phyloP scores from a whole-genome alignment of 2,888 invertebrate genomes.

The Archaeoteleia sp. region DNA sequence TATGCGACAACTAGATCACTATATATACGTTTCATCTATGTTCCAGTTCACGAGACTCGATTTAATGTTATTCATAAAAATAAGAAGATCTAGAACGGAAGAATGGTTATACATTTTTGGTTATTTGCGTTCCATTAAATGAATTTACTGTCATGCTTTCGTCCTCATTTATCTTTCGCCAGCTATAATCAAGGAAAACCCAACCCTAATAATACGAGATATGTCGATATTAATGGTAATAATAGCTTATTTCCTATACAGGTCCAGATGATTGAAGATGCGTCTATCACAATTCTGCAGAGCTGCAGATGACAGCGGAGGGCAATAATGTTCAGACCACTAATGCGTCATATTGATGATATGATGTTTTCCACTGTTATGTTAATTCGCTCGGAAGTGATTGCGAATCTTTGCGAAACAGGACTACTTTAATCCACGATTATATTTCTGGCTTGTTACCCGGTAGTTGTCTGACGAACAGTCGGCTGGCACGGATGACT shows the following conservation, averaged over 20 bases:
- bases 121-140: constrained; percentile 8
- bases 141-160: constrained; percentile 11
- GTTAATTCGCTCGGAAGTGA: constrained; percentile 64
- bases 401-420: constrained; percentile 57
- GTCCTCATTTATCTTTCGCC: constrained; percentile 20
- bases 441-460: too few species aligned
- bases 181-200: constrained; percentile 31
- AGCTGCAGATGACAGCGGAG: constrained; percentile 31
- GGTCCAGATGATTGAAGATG: constrained; percentile 44
- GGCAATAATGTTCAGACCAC: constrained; percentile 25
- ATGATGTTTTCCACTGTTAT: constrained; percentile 65
- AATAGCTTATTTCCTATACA: constrained; percentile 29
- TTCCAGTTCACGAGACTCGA: too few species aligned
- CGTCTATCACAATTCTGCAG: constrained; percentile 31
- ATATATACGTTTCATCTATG: too few species aligned
- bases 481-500: too few species aligned
- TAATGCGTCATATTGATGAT: constrained; percentile 54
- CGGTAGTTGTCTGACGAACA: too few species aligned
- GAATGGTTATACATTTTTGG: too few species aligned
- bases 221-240: constrained; percentile 47
- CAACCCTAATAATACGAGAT: constrained; percentile 15
- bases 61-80: too few species aligned
- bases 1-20: too few species aligned
- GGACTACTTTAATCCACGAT: too few species aligned
- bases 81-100: too few species aligned